Conservation (phyloP, 2,888 invertebrate species). For the Tachystola acroxantha region DNA sequence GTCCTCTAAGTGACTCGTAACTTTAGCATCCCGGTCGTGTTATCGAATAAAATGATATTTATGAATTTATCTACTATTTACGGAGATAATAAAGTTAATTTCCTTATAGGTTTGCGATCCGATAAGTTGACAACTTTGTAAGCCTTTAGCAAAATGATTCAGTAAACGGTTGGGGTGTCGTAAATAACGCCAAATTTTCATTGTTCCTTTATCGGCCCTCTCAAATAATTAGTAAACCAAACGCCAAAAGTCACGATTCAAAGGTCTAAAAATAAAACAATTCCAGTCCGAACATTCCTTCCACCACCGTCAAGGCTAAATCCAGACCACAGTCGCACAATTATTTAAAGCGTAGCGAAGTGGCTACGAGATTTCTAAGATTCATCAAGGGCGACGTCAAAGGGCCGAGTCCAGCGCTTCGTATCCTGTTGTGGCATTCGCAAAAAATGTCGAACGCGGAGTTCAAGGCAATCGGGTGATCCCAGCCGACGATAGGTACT, state of each 20-base stretch:
- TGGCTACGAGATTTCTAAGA: slow-evolving; percentile 26
- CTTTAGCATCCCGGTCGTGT: slow-evolving; percentile 22
- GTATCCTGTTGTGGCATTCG: slow-evolving; percentile 65
- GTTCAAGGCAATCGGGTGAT: slow-evolving; percentile 73
- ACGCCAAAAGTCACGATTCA: too few relatives aligned
- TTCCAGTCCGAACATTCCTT: not conserved
- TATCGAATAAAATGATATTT: too few relatives aligned
- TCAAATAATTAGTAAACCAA: too few relatives aligned
- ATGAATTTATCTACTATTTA: too few relatives aligned
- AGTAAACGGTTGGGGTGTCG: too few relatives aligned
- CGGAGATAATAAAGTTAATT: not conserved
- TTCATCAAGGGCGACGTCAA: slow-evolving; percentile 60
- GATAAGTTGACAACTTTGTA: too few relatives aligned
- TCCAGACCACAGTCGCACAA: slow-evolving; percentile 21
- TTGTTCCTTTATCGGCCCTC: too few relatives aligned
- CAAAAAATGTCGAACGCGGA: slow-evolving; percentile 70
- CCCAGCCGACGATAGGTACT: slow-evolving; percentile 30
- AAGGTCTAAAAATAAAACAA: not conserved
- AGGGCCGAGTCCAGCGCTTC: slow-evolving; percentile 46
- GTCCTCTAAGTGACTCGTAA: slow-evolving; percentile 46
- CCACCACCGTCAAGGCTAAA: slow-evolving; percentile 14
- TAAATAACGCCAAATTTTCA: too few relatives aligned
- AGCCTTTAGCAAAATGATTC: too few relatives aligned
- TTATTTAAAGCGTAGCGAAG: slow-evolving; percentile 12
- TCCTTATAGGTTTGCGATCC: not conserved